These are phyloP conservation scores for Stegodyphus mimosarum DNA, from an alignment of 1,140 invertebrate species.

Conservation along the genomic window DNA sequence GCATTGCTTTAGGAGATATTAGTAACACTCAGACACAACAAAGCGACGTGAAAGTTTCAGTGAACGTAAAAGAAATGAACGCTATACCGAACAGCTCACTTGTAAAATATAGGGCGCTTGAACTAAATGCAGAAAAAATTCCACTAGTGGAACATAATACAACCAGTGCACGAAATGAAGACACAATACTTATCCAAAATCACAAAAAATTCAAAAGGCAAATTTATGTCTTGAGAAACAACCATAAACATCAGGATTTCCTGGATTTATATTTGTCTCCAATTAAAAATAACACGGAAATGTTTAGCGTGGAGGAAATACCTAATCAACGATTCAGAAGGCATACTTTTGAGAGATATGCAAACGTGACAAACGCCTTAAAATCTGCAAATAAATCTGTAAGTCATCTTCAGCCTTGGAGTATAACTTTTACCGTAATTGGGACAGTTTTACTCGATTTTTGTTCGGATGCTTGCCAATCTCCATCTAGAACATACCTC, in stretches of 20 bases:
- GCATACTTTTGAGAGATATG: not conserved
- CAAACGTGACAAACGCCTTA: not conserved
- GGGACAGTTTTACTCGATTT: constrained; percentile 95
- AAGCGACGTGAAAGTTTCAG: too few relatives aligned
- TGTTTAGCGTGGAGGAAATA: not conserved
- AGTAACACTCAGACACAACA: not conserved
- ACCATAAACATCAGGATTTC: not conserved
- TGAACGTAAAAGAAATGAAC: not conserved
- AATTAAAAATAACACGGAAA: not conserved
- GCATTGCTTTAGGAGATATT: constrained; percentile 81
- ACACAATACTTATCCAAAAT: not conserved
- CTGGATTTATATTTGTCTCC: not conserved
- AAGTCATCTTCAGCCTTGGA: constrained; percentile 76
- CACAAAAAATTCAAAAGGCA: not conserved
- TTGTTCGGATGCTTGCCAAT: constrained; percentile 95
- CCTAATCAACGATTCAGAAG: not conserved
- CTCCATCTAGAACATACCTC: constrained; percentile 90
- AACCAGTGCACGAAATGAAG: not conserved
- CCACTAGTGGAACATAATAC: too few relatives aligned
- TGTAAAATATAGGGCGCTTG: not conserved
- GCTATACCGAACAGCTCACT: not conserved
- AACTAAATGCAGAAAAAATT: too few relatives aligned
- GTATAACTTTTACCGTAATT: constrained; percentile 90
- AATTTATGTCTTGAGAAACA: too few relatives aligned
- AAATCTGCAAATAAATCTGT: not conserved